These are phyloP conservation scores for Pangasianodon gigas DNA, from an alignment of 2,113 vertebrate species.

Conservation along the genomic window DNA sequence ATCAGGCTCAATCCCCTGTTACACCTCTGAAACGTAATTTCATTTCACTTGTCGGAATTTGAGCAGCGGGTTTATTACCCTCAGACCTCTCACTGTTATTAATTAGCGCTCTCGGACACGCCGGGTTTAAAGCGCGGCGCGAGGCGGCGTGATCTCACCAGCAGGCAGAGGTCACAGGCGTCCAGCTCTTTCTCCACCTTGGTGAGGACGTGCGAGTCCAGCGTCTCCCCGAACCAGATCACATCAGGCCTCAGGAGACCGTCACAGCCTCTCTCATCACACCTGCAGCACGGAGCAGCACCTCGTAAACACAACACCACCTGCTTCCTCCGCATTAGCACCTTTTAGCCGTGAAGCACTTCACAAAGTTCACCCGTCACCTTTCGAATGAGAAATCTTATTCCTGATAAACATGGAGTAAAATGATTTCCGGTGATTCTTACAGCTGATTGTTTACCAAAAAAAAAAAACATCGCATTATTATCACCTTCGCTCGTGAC, in stretches of 20 bases:
- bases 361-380: not conserved
- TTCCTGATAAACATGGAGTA: not conserved
- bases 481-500: not conserved
- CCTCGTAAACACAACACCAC: not conserved
- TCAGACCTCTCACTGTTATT: not conserved
- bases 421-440: too few relatives aligned
- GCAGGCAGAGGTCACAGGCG: slow-evolving; percentile 92
- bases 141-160: slow-evolving; percentile 76
- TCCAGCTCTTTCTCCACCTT: slow-evolving; percentile 89
- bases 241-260: slow-evolving; percentile 92
- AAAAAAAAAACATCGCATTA: too few relatives aligned
- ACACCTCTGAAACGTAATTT: not conserved
- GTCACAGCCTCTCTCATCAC: slow-evolving; percentile 78
- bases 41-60: not conserved
- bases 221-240: slow-evolving; percentile 93
- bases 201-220: slow-evolving; percentile 86
- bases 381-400: not conserved
- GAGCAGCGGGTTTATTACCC: not conserved
- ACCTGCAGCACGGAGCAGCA: slow-evolving; percentile 69
- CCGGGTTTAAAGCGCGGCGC: not conserved
- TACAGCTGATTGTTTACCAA: too few relatives aligned
- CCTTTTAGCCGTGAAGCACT: not conserved
- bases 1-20: not conserved
- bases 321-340: not conserved
- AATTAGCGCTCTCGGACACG: not conserved